Evolutionary conservation across 2,797 vertebrate species (phyloP).

Genomic region (Crocidura indochinensis): DNA sequence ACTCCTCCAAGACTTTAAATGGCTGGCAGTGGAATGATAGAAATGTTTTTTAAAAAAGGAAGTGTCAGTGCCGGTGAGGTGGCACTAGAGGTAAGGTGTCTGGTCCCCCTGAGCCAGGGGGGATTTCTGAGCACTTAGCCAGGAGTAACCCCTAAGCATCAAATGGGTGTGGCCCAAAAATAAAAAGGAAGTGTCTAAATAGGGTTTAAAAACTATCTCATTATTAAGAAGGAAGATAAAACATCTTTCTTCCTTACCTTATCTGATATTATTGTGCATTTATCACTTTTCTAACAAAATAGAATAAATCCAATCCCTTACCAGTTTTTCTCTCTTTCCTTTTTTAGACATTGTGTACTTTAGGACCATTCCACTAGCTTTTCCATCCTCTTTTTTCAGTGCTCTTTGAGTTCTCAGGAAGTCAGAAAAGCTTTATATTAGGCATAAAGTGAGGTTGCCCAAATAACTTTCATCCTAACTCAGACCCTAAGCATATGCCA

Average conservation of each 20-base stretch:
- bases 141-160: too few species aligned
- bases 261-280: not conserved
- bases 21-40: not conserved
- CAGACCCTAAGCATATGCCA: not conserved
- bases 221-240: not conserved
- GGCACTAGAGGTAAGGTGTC: too few species aligned
- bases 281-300: constrained; percentile 19
- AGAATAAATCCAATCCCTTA: constrained; percentile 16
- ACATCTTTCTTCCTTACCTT: not conserved
- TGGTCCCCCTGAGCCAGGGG: too few species aligned
- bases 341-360: constrained; percentile 4
- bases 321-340: constrained; percentile 16
- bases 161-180: too few species aligned
- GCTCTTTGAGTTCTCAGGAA: not conserved
- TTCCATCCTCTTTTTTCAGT: not conserved
- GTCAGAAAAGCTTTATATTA: not conserved
- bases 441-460: not conserved
- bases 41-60: too few species aligned
- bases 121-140: too few species aligned
- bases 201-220: not conserved
- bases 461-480: not conserved
- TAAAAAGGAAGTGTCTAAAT: not conserved
- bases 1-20: not conserved
- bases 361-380: not conserved
- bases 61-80: too few species aligned